Percentiles rank a stretch among this genome's conserved stretches.
phyloP scores from a whole-genome alignment of 2,797 vertebrate species.

The Tamandua tetradactyla region DNA sequence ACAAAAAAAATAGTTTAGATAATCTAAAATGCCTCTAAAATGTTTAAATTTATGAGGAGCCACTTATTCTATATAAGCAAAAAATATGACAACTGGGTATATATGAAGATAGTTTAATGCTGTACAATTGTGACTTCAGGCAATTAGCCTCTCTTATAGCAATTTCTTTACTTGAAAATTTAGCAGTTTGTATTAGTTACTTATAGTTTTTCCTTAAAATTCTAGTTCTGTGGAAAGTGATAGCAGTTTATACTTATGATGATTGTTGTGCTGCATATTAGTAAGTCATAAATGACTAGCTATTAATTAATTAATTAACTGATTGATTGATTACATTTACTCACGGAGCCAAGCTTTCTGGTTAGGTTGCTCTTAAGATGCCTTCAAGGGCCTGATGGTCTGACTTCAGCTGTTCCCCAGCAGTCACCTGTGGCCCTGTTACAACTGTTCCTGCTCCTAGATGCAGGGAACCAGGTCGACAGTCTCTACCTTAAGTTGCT shows the following conservation, averaged over 20 bases:
- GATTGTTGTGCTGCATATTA: not conserved
- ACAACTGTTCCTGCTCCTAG: not conserved
- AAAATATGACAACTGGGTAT: not conserved
- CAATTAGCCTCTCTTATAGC: not conserved
- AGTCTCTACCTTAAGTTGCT: not conserved
- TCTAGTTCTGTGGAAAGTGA: not conserved
- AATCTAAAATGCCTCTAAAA: conserved; percentile 9
- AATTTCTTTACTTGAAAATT: conserved; percentile 39
- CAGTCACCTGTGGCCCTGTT: not conserved
- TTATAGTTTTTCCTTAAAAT: conserved; percentile 17
- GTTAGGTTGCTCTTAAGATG: not conserved
- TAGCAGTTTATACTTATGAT: not conserved
- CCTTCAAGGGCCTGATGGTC: not conserved
- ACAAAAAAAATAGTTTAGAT: conserved; percentile 27
- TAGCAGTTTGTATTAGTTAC: not conserved
- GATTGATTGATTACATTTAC: not conserved
- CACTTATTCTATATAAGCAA: conserved; percentile 2
- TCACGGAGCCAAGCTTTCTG: not conserved
- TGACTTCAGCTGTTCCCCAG: not conserved
- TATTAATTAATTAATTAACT: not conserved
- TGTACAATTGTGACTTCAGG: not conserved
- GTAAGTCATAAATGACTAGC: not conserved
- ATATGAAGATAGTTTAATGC: conserved; percentile 10
- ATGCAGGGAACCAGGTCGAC: not conserved
- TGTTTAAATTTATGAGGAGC: not conserved